Base-by-base conservation (phyloP, 1,140 invertebrate species). In the Popillia japonica region DNA sequence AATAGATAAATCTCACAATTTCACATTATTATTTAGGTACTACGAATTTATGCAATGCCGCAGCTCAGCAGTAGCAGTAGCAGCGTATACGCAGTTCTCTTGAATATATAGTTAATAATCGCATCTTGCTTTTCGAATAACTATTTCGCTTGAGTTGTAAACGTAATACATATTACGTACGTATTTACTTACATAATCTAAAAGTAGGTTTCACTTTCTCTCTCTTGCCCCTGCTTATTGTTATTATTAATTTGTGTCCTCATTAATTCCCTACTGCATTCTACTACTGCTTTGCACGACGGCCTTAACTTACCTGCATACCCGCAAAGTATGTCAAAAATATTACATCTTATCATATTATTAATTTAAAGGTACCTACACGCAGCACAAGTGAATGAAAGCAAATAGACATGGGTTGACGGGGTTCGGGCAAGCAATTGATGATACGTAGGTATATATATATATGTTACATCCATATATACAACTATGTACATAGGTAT, bases 151-250 rank as follows among this genome's bases (percentile, higher is more conserved):
- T 10, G 64, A 77, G 14, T 68, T 40, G 72, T 27, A 40, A 20
- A 72, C 40, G 72, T 7, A 20, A 23, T 68, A 79, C 14, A 48
- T 42, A 79, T 72, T 42, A 77, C n/a, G n/a, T n/a, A n/a, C 77
- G 27, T 64, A 14, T 9, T 42, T 79, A 81, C 80, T 81, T 81
- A 81, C 80, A 81, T 81, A 81, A 81, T 81, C 80, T 79, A 81
- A 80, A 81, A 81, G 80, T 81, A 81, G 80, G 80, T 79, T 73
- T 81, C 80, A 76, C 79, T 81, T 81, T 81, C 80, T 79, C 78
- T 81, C 72, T 76, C 80, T 59, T 78, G 79, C 23, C 74, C 41
- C 34, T 42, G 34, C 72, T 73, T n/a, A 40, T 73, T 73, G 72
- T 42, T 64, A 17, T 23, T 64, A 64, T 27, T 64, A 64, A 64